A percentile compares a stretch with the other conserved stretches of the same genome.
Evolutionary conservation across 1,140 invertebrate species (phyloP).

Genomic region (Listronotus oregonensis): DNA sequence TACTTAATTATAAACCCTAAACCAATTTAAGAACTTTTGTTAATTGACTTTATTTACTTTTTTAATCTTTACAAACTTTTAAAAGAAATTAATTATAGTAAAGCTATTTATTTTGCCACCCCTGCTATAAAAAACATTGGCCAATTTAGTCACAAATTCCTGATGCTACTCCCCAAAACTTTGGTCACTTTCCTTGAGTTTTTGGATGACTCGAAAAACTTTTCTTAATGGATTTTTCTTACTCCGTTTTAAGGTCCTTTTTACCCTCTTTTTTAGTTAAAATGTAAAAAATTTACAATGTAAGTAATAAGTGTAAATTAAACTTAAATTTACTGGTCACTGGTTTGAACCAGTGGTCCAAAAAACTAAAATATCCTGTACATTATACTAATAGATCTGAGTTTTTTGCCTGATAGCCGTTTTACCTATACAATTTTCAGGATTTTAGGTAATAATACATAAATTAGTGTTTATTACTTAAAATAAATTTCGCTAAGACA

Average conservation of each 20-base stretch:
- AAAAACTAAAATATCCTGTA: too few species aligned
- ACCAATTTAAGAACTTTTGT: conserved; percentile 6
- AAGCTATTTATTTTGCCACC: conserved; percentile 18
- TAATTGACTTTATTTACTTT: conserved; percentile 17
- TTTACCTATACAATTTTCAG: too few species aligned
- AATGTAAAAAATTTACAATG: too few species aligned
- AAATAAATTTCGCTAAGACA: too few species aligned
- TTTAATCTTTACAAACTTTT: conserved; percentile 15
- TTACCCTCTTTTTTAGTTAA: too few species aligned
- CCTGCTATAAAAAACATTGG: conserved; percentile 14
- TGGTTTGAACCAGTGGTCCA: too few species aligned
- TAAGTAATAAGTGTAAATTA: too few species aligned
- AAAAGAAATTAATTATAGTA: conserved; percentile 19
- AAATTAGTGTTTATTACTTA: too few species aligned
- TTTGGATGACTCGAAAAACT: conserved; percentile 7
- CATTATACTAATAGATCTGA: too few species aligned
- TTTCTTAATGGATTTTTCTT: conserved; percentile 13
- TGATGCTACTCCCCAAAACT: conserved; percentile 8
- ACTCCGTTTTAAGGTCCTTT: not conserved
- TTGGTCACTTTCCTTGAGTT: conserved; percentile 18
- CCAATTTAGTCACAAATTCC: conserved; percentile 13
- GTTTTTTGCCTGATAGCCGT: too few species aligned
- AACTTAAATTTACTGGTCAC: too few species aligned
- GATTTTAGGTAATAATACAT: too few species aligned
- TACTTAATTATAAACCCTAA: not conserved